A percentile compares a stretch with the other conserved stretches of the same genome.
Conservation (phyloP, 1,140 invertebrate species). For the Trachelipus rathkii region DNA sequence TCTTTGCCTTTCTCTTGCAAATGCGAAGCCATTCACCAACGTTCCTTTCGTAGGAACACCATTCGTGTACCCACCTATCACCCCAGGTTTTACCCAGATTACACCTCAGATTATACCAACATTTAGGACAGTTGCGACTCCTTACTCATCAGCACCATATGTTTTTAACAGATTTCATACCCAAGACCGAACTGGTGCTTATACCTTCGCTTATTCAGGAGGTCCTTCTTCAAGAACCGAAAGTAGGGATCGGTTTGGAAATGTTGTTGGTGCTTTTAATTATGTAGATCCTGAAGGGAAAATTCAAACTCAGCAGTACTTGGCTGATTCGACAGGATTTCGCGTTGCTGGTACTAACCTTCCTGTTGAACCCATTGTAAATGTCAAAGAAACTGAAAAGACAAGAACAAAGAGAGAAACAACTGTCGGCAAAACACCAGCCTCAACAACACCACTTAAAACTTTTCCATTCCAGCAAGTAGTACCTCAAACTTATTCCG, state of each 20-base stretch:
- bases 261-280: neutral
- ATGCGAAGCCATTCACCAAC: too few species aligned
- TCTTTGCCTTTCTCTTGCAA: too few species aligned
- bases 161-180: neutral
- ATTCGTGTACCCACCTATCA: too few species aligned
- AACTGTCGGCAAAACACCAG: neutral
- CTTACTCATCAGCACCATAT: neutral
- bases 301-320: neutral
- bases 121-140: neutral
- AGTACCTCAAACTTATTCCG: too few species aligned
- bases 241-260: neutral
- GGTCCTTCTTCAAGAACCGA: neutral
- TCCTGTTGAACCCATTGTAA: neutral
- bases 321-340: neutral
- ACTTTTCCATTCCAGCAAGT: too few species aligned
- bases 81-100: too few species aligned
- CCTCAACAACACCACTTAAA: neutral
- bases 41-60: too few species aligned
- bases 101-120: neutral
- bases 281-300: constrained; percentile 3
- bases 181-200: neutral
- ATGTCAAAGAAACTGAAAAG: neutral
- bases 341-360: neutral
- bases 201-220: neutral
- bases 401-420: neutral